phyloP scores from a whole-genome alignment of 64 coral and sea anemone genomes.

The Catalaphyllia jardinei region DNA sequence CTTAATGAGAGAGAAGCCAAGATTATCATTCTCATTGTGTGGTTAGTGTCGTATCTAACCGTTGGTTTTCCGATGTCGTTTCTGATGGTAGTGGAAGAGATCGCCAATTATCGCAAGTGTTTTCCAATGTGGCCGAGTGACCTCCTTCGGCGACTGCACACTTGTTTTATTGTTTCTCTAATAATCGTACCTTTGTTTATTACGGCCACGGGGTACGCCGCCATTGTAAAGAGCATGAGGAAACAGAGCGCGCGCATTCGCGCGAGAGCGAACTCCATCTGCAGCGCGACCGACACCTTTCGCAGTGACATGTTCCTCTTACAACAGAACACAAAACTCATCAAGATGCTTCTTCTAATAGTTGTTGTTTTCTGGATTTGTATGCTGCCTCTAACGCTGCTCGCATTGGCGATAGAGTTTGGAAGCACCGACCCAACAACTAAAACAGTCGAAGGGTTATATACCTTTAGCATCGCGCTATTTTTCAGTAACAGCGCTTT shows the following conservation, averaged over 20 bases:
- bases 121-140: conserved; percentile 54
- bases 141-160: conserved; percentile 55
- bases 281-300: conserved; percentile 1
- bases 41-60: conserved; percentile 76
- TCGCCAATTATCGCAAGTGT: conserved; percentile 42
- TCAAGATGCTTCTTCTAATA: conserved; percentile 89
- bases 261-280: conserved; percentile 27
- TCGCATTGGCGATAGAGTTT: conserved; percentile 82
- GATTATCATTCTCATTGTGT: conserved; percentile 69
- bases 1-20: conserved; percentile 61
- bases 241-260: conserved; percentile 68
- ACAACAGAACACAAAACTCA: conserved; percentile 52
- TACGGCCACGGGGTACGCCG: conserved; percentile 67
- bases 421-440: conserved; percentile 31
- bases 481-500: conserved; percentile 93
- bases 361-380: conserved; percentile 84
- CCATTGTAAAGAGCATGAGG: conserved; percentile 60
- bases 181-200: conserved; percentile 81
- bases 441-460: conserved; percentile 44
- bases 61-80: conserved; percentile 88
- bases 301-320: conserved; percentile 52
- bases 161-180: conserved; percentile 61
- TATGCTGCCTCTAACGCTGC: conserved; percentile 78
- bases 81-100: conserved; percentile 31
- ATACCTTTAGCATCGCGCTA: conserved; percentile 54